phyloP scores from a whole-genome alignment of 2,888 invertebrate genomes.

The Drosophila aldrichi region DNA sequence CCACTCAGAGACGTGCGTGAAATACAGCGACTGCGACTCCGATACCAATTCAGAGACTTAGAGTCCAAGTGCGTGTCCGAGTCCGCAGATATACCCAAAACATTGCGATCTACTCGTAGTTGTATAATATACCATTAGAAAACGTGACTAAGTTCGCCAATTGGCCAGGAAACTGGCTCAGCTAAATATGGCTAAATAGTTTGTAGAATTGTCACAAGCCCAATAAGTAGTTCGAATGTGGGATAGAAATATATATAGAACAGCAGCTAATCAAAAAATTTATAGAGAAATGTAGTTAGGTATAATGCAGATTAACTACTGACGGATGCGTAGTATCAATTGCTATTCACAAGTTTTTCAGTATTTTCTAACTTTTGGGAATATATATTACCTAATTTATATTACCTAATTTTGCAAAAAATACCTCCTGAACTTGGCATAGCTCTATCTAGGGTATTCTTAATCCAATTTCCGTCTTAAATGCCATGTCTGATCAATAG shows the following conservation, averaged over 20 bases:
- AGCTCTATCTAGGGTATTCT: too few species aligned
- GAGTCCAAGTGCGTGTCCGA: background rate
- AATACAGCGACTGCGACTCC: conserved; percentile 39
- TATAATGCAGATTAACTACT: background rate
- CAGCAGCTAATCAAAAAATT: background rate
- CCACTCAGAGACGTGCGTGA: conserved; percentile 61
- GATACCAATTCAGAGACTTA: background rate
- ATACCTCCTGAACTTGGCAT: too few species aligned
- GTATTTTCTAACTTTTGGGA: too few species aligned
- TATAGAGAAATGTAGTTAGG: too few species aligned
- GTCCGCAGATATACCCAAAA: conserved; percentile 34
- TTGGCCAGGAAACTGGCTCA: conserved; percentile 1
- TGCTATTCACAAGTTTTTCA: too few species aligned
- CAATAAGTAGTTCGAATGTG: background rate
- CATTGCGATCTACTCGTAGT: conserved; percentile 44
- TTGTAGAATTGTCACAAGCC: background rate
- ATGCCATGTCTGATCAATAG: too few species aligned
- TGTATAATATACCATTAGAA: conserved; percentile 44
- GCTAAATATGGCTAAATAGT: background rate
- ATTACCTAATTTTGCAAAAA: too few species aligned
- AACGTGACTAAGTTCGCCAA: conserved; percentile 37
- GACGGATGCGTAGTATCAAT: too few species aligned
- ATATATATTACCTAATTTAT: too few species aligned
- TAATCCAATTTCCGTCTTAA: too few species aligned
- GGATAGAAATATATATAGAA: background rate